phyloP scores from a whole-genome alignment of 2,888 invertebrate genomes.

The Chorisops tibialis region DNA sequence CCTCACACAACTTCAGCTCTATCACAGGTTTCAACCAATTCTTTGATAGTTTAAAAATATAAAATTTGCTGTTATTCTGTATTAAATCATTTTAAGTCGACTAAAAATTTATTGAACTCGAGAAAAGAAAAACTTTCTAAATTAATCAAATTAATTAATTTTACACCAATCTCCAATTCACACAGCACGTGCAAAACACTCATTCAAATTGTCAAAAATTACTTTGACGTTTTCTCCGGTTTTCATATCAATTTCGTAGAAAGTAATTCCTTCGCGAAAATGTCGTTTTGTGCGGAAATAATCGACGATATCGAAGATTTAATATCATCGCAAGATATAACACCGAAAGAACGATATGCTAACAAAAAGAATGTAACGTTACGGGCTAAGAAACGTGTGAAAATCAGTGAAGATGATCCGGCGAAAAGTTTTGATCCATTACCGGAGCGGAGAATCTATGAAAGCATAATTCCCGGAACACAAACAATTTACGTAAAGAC shows the following conservation, averaged over 20 bases:
- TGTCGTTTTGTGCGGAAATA: slow-evolving; percentile 53
- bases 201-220: not conserved
- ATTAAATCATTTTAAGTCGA: too few species aligned
- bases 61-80: too few species aligned
- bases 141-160: too few species aligned
- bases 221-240: too few species aligned
- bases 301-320: slow-evolving; percentile 84
- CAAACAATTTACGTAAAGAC: slow-evolving; percentile 84
- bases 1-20: too few species aligned
- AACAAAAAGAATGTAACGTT: slow-evolving; percentile 68
- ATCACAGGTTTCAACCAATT: too few species aligned
- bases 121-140: too few species aligned
- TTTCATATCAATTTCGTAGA: too few species aligned
- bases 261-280: slow-evolving; percentile 1
- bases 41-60: too few species aligned
- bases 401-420: not conserved
- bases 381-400: slow-evolving; percentile 57
- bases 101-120: too few species aligned
- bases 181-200: too few species aligned
- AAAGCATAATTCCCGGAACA: slow-evolving; percentile 67
- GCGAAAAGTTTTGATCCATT: slow-evolving; percentile 31
- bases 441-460: slow-evolving; percentile 54
- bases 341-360: slow-evolving; percentile 73
- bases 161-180: too few species aligned
- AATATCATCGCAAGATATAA: slow-evolving; percentile 74